These are phyloP conservation scores for Jaculus jaculus DNA, from an alignment of 2,113 vertebrate genomes.

Conservation along the genomic window DNA sequence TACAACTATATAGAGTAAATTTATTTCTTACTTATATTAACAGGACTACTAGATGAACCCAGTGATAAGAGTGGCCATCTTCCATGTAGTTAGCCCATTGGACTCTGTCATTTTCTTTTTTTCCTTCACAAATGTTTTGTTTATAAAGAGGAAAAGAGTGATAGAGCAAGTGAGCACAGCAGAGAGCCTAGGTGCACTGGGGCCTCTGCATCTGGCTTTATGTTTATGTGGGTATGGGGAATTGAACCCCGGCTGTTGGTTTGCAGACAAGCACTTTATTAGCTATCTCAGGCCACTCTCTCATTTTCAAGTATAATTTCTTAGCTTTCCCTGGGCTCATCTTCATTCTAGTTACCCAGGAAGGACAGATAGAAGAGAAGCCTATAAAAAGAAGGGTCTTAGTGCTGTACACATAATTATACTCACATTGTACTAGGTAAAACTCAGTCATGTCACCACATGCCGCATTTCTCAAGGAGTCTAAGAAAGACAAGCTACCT, in stretches of 20 bases:
- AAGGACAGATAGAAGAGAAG: neutral
- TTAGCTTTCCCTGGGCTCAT: neutral
- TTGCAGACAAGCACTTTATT: too few relatives aligned
- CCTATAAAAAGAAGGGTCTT: neutral
- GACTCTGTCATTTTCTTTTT: neutral
- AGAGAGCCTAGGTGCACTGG: too few relatives aligned
- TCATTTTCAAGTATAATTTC: too few relatives aligned
- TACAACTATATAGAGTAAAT: neutral
- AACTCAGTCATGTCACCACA: neutral
- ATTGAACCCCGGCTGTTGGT: too few relatives aligned
- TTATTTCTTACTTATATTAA: constrained; percentile 14
- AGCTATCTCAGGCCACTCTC: too few relatives aligned
- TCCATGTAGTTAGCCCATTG: constrained; percentile 1
- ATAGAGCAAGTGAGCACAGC: too few relatives aligned
- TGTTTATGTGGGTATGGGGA: too few relatives aligned
- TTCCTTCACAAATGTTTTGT: too few relatives aligned
- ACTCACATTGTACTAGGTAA: neutral
- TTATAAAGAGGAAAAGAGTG: too few relatives aligned
- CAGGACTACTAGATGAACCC: neutral
- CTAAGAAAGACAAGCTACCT: neutral
- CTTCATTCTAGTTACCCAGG: neutral
- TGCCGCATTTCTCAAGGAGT: neutral
- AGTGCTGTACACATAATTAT: neutral
- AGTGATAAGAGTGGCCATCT: neutral
- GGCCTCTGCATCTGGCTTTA: too few relatives aligned